phyloP scores from a whole-genome alignment of 2,888 invertebrate genomes.

The Cerastoderma edule region DNA sequence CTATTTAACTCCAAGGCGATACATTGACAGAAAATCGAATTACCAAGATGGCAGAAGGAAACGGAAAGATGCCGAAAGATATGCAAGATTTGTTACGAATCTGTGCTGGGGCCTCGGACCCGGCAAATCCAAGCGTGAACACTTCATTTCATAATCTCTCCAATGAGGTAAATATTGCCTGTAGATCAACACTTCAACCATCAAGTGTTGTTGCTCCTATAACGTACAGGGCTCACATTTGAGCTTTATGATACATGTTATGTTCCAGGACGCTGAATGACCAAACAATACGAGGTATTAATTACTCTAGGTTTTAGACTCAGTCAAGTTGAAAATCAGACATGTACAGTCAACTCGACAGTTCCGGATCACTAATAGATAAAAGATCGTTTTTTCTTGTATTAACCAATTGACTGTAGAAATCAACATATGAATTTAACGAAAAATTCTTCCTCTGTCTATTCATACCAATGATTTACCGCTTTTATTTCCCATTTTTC shows the following conservation, averaged over 20 bases:
- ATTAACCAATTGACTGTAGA: too few species aligned
- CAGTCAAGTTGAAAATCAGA: not conserved
- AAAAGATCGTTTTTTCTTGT: not conserved
- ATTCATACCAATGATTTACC: too few species aligned
- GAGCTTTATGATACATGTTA: too few species aligned
- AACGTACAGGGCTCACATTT: not conserved
- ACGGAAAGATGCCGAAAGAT: conserved; percentile 57
- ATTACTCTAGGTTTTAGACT: not conserved
- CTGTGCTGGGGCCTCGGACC: conserved; percentile 61
- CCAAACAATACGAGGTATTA: not conserved
- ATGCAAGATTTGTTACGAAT: conserved; percentile 68
- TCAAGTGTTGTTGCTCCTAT: not conserved
- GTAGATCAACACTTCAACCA: not conserved
- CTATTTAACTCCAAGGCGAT: not conserved
- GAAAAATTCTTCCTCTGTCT: too few species aligned
- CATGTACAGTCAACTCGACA: not conserved
- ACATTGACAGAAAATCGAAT: not conserved
- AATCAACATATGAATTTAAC: too few species aligned
- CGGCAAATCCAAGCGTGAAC: conserved; percentile 53
- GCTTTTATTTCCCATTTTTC: too few species aligned
- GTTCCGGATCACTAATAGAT: not conserved
- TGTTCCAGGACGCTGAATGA: too few species aligned
- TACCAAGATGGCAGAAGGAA: conserved; percentile 19
- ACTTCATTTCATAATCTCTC: conserved; percentile 54
- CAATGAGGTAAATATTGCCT: conserved; percentile 57